Percentiles rank a stretch among this genome's conserved stretches.
Conservation (phyloP, 2,113 vertebrate species). For the Seriola dumerili region DNA sequence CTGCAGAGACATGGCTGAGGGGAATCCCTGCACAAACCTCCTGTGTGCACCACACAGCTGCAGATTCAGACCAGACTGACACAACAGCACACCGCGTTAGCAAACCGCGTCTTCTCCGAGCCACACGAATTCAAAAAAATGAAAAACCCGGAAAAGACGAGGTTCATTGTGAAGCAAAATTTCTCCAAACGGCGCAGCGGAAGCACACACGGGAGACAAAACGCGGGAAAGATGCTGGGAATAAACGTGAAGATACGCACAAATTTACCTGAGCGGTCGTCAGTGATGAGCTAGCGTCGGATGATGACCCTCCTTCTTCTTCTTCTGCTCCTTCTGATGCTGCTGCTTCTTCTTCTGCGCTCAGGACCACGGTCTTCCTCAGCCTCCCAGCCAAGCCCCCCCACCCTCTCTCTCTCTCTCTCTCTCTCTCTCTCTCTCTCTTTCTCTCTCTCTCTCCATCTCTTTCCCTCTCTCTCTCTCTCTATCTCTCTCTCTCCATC, state of each 20-base stretch:
- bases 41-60: conserved; percentile 9
- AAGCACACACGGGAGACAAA: not conserved
- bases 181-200: conserved; percentile 9
- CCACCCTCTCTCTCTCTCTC: conserved; percentile 7
- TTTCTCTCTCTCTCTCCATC: no score
- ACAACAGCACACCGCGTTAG: conserved; percentile 18
- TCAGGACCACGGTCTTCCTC: conserved; percentile 63
- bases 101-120: not conserved
- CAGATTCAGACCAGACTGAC: not conserved
- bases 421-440: not conserved
- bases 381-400: conserved; percentile 51
- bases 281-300: conserved; percentile 40
- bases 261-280: conserved; percentile 67
- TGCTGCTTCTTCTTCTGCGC: conserved; percentile 62
- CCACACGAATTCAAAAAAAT: no score
- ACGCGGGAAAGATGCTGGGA: not conserved
- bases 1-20: conserved; percentile 67
- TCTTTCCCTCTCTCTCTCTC: conserved; percentile 1
- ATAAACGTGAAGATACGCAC: not conserved
- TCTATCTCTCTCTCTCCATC: conserved; percentile 21
- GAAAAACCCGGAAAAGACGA: not conserved
- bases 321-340: conserved; percentile 23
- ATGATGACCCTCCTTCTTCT: conserved; percentile 23
- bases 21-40: conserved; percentile 61
- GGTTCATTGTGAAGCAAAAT: conserved; percentile 24